Evolutionary conservation across 2,888 invertebrate species (phyloP), one percentile per base, ranked within the genome.

Genomic region (Tetragnatha montana): DNA sequence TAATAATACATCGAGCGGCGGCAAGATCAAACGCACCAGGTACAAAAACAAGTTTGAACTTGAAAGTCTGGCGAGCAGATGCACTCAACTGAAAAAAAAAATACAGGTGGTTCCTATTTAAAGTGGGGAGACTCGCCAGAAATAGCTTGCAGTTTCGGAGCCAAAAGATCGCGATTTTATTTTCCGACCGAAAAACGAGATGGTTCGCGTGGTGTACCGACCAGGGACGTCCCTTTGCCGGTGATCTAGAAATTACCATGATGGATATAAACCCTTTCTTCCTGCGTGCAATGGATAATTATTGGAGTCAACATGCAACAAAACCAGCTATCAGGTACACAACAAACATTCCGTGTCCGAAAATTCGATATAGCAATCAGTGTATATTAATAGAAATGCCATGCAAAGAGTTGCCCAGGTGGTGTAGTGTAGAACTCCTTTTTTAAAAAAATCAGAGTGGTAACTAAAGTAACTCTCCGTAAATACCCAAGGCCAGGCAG

Each of bases 71-170:
- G 60, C 17, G 60, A 60, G 17, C 60, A 60, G 12, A 17, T 8
- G 60, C 60, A 60, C 12, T 17, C 60, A 60, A 17, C 60, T 60
- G 60, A 60, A 50, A 76, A 76, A 10, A 35, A 35, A 35, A 35
- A 35, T 19, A 74, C 86, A 86, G 86, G 86, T 86, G 86, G 86
- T 86, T 86, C 51, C 86, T 86, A 86, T 86, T 86, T 73, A 79
- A 50, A 70, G 50, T 71, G 2, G 60, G n/a, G 60, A 84, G 47
- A 76, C 69, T 60, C 14, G 50, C 70, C 17, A 70, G 50, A 81
- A 81, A 76, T 75, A 76, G 60, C 74, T 60, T 78, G 12, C 12
- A 7, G 60, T 17, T 60, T 60, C 8, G 22, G 82, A 69, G 82
- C 60, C 50, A 82, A 82, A 82, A 82, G 82, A 60, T 74, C 74